phyloP scores from a whole-genome alignment of 2,797 vertebrate species.

The Coccyzus lansbergi region DNA sequence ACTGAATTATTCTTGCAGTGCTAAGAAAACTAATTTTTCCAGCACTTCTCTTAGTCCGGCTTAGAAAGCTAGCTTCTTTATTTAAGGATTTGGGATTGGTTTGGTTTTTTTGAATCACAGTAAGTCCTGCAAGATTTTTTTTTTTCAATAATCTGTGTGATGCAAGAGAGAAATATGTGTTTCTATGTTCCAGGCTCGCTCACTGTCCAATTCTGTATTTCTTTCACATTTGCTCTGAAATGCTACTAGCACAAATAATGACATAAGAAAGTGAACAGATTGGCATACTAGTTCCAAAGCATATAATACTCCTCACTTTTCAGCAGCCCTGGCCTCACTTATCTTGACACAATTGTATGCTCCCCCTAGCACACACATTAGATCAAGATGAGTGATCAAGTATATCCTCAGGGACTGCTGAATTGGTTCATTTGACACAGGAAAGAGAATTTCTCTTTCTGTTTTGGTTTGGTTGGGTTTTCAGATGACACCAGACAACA shows the following conservation, averaged over 20 bases:
- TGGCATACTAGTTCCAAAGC: background rate
- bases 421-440: background rate
- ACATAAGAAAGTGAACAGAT: background rate
- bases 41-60: background rate
- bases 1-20: background rate
- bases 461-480: background rate
- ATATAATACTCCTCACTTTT: background rate
- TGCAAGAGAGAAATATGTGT: background rate
- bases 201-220: background rate
- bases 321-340: background rate
- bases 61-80: background rate
- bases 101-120: fast-evolving
- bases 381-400: background rate
- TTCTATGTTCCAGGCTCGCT: background rate
- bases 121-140: background rate
- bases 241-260: background rate
- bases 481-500: background rate
- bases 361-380: background rate
- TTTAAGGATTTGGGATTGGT: background rate
- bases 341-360: background rate
- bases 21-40: background rate
- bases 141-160: background rate
- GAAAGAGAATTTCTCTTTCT: background rate
- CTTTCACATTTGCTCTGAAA: background rate
- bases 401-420: background rate